Percentiles rank a stretch among this genome's conserved stretches.
These are phyloP conservation scores for Leptonema lineaticorne DNA, from an alignment of 1,140 invertebrate genomes.

Conservation along the genomic window DNA sequence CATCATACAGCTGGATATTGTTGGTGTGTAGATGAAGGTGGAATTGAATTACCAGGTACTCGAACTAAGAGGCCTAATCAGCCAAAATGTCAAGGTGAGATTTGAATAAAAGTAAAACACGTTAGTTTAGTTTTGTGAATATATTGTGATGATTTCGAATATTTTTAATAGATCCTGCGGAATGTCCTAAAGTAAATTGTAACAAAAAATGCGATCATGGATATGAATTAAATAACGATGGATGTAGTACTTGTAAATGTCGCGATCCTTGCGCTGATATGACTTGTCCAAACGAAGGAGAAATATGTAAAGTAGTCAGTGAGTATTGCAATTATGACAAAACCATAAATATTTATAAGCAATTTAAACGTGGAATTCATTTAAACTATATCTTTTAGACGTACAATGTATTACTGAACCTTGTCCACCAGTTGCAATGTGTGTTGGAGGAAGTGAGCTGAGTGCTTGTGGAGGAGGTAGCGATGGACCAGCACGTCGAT, in stretches of 20 bases:
- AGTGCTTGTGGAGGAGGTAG: slow-evolving; percentile 62
- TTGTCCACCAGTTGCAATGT: slow-evolving; percentile 77
- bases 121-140: background rate
- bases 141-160: slow-evolving; percentile 4
- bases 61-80: slow-evolving; percentile 48
- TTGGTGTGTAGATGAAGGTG: slow-evolving; percentile 87
- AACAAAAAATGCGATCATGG: slow-evolving; percentile 68
- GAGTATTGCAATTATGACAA: slow-evolving; percentile 18
- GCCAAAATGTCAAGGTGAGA: slow-evolving; percentile 47
- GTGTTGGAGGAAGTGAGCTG: slow-evolving; percentile 56
- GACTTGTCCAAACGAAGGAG: slow-evolving; percentile 69
- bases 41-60: slow-evolving; percentile 73
- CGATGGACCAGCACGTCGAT: slow-evolving; percentile 61
- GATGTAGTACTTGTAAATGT: slow-evolving; percentile 76
- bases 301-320: slow-evolving; percentile 58
- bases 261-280: slow-evolving; percentile 75
- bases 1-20: slow-evolving; percentile 72
- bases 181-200: slow-evolving; percentile 66
- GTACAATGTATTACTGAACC: slow-evolving; percentile 51
- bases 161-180: slow-evolving; percentile 48
- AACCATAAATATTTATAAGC: background rate
- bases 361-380: background rate
- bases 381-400: slow-evolving; percentile 30
- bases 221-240: slow-evolving; percentile 63
- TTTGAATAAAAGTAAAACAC: background rate